Conservation (phyloP, 2,113 vertebrate species). For the Fukomys damarensis region DNA sequence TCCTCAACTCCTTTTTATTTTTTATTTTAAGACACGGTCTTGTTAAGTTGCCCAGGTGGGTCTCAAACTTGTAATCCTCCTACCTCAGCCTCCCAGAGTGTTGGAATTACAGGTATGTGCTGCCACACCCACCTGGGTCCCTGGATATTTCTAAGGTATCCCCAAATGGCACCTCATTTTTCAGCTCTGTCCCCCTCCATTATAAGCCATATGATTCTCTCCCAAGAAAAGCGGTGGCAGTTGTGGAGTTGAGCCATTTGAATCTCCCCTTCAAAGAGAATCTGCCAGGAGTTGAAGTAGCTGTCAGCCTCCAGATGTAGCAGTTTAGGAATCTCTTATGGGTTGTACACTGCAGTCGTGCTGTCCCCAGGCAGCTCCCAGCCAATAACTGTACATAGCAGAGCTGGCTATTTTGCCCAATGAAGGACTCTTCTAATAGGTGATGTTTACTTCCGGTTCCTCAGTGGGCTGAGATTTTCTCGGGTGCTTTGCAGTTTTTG, state of each 20-base stretch:
- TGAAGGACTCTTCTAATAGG: not conserved
- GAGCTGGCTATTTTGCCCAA: not conserved
- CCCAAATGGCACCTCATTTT: not conserved
- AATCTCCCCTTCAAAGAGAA: not conserved
- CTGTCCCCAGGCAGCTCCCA: not conserved
- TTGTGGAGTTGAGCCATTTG: rapidly evolving
- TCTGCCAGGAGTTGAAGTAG: too few species aligned
- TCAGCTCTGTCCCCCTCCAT: not conserved
- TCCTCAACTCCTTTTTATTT: not conserved
- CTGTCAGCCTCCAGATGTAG: not conserved
- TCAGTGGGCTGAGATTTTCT: not conserved
- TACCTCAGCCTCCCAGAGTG: not conserved
- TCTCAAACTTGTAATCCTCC: too few species aligned
- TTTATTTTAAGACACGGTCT: not conserved
- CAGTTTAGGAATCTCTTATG: too few species aligned
- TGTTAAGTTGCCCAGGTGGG: not conserved
- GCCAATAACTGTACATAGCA: too few species aligned
- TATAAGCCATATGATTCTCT: not conserved
- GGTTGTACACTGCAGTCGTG: not conserved
- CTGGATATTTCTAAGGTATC: not conserved
- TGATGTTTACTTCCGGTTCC: too few species aligned
- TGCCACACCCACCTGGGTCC: not conserved
- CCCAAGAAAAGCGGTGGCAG: not conserved
- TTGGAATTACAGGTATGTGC: not conserved
- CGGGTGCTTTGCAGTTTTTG: not conserved